Evolutionary conservation across 2,113 vertebrate species (phyloP), one percentile per base, ranked within the genome.

Genomic region (Leucosticte australis): DNA sequence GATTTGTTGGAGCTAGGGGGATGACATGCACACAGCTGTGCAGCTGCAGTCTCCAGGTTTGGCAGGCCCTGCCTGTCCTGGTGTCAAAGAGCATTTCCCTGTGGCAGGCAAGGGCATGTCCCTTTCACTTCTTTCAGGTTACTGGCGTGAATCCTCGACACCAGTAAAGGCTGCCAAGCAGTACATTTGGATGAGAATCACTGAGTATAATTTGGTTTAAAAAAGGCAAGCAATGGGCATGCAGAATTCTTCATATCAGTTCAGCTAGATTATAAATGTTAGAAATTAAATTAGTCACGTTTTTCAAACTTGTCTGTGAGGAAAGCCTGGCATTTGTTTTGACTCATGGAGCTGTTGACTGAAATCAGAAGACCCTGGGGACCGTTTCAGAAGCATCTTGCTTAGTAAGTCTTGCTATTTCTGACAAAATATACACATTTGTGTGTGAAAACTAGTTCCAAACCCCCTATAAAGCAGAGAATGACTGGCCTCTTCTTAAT

Each of bases 71-170:
- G 62, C 18, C 73, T 8, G 1, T 33, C 55, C 59, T 68, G 35
- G 28, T 39, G 46, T 69, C 57, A 24, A 7, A 18, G 31, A 11
- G 9, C 21, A 5, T 62, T 83, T 67, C 65, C 37, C 46, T 56
- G 1, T 13, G 69, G 18, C 0, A 1, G 42, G 35, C 4, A 0
- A 26, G 16, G 41, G 11, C 0, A 0, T 64, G 90, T 83, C 31
- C 30, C 64, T 69, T 73, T 53, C 31, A 15, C 9, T 79, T 49
- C 74, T 49, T 55, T 35, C 59, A 53, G 24, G 27, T 52, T 64
- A 19, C 27, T 52, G 56, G 26, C 44, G 46, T 44, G 37, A 39
- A n/a, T 69, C 27, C 41, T 73, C 12, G 1, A 16, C 23, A 35
- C 0, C 1, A 53, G 12, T 39, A 33, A 15, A 73, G 59, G 50